Base-by-base conservation (phyloP, 2,797 vertebrate species). In the Paguma larvata region DNA sequence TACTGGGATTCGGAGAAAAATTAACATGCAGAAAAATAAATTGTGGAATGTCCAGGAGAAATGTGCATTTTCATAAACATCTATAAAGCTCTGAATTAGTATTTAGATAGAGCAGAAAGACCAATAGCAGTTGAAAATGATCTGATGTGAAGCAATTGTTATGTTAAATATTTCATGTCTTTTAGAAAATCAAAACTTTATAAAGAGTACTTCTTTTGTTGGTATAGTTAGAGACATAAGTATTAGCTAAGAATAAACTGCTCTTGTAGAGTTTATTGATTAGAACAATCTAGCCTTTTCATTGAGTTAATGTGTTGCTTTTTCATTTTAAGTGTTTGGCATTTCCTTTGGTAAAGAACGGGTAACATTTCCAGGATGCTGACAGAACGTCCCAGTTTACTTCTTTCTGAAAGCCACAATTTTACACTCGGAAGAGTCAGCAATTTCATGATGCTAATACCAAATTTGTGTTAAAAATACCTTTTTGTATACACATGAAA, bases 381-480 rank as follows among this genome's bases (percentile, higher is more conserved):
- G 90, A 82, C 89, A 95, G 78, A 38, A 78, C 97, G 97, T 91
- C 97, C 98, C 95, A 97, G 87, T 98, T 98, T 98, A 98, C 95
- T 98, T 98, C 93, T 97, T 92, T 89, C 85, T 96, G 97, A 98
- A 98, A 98, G 86, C 97, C 93, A 98, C 87, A 93, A 96, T 98
- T 98, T 98, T 97, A 96, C 65, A 94, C 92, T 97, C 25, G 44
- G 84, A 98, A 95, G 97, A 98, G 91, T 98, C 98, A 98, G 97
- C 98, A 98, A 67, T 98, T 99, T 90, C 82, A 93, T 84, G 67
- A 93, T 98, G 96, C 80, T 98, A 98, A 98, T 96, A 97, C 91
- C 95, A 98, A 97, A 94, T 85, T 98, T 97, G 88, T 93, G 95
- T 98, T 98, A 98, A 98, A 98, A 99, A 98, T 98, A 98, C 85